Evolutionary conservation across 2,113 vertebrate species (phyloP), one percentile per base, ranked within the genome.

Genomic region (Myanophis thanlyinensis): DNA sequence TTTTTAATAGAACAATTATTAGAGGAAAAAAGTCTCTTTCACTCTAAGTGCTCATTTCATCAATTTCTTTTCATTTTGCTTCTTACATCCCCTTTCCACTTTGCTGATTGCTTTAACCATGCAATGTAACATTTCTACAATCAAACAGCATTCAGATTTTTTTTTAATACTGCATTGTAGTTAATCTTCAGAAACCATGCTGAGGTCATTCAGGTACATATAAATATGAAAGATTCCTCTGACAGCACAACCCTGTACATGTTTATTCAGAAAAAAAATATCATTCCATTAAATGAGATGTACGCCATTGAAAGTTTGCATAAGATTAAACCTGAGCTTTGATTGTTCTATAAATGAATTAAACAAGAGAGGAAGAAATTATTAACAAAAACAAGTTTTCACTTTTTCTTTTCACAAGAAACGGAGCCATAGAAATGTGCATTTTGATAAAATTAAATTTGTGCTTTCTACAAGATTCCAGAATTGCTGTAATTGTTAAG

Each of bases 381-480:
- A n/a, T 52, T 93, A 93, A 6, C 2, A 93, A 44, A 94, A 9
- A 35, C 0, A 92, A 23, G n/a, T 51, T 90, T 48, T 92, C n/a
- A 3, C 20, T 30, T 89, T 49, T 48, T 48, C 44, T n/a, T 49
- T 49, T 88, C 40, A 8, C 49, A 35, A 89, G 89, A 94, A 96
- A 89, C 89, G 93, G 73, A 30, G 91, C 4, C 89, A 87, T 90
- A 49, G 35, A 44, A 91, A 1, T 62, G 22, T 46, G 87, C 73
- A 94, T 86, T 90, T 93, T 52, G 93, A 87, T 88, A 94, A 90
- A 91, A 85, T 30, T 30, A 6, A 92, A 87, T 0, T 92, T 27
- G 2, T 18, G 11, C 40, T 86, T 86, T 86, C 46, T 86, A 47
- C 22, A 86, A 30, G 11, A 86, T 48, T 48, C 46, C 25, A 86